These are phyloP conservation scores for Eumacrocentrus americanus DNA, from an alignment of 2,888 invertebrate species.

Conservation along the genomic window DNA sequence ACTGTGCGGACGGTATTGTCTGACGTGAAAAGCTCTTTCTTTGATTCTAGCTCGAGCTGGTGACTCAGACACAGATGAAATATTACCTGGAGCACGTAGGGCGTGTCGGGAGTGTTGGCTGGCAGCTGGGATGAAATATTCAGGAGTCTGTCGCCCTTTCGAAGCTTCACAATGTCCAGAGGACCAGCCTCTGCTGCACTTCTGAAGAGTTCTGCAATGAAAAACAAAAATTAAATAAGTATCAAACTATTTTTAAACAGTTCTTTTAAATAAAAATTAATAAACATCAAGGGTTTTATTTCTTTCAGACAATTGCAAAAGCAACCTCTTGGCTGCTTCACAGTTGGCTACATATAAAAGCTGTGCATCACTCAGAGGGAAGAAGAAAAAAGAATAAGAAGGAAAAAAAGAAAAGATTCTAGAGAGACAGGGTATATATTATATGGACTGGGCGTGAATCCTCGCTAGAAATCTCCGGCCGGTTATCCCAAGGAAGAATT, in stretches of 20 bases:
- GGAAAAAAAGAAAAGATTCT: no score
- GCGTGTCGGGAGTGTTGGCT: constrained; percentile 65
- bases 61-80: neutral
- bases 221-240: constrained; percentile 9
- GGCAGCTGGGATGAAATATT: constrained; percentile 69
- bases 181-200: constrained; percentile 72
- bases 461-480: constrained; percentile 10
- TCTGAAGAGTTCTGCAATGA: constrained; percentile 69
- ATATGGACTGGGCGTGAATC: constrained; percentile 2
- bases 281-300: neutral
- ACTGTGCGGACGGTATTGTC: no score
- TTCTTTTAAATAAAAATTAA: constrained; percentile 11
- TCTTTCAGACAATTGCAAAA: neutral
- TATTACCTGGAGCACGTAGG: constrained; percentile 65
- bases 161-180: constrained; percentile 71
- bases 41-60: no score
- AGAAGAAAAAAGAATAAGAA: no score
- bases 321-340: neutral
- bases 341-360: neutral
- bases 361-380: neutral
- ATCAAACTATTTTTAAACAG: no score
- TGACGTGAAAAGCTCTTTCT: no score
- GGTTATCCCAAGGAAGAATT: constrained; percentile 1
- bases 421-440: no score
- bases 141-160: constrained; percentile 67